Base-by-base conservation (phyloP, 2,113 vertebrate genomes). In the Psittacula cyanocephala region DNA sequence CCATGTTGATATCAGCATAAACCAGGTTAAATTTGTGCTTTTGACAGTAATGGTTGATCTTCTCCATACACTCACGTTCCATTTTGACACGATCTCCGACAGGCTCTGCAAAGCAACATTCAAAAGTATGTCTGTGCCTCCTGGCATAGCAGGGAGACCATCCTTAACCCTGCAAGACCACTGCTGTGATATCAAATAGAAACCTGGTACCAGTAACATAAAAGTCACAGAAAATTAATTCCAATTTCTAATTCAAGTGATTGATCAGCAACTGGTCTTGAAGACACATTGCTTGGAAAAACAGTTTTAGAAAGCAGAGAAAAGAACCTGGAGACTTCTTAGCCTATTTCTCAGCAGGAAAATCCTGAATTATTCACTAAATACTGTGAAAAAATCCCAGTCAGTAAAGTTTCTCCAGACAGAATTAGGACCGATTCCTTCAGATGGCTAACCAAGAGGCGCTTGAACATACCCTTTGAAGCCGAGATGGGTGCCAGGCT, bases 31-130 rank as follows among this genome's bases (percentile, higher is more conserved):
- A 0, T 3, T 20, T 23, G 1, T 39, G 8, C 46, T 2, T 89
- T 53, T 97, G 98, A 39, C 90, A 8, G 76, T 98, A 92, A 12
- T 0, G 60, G 93, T 98, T 97, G 91, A 98, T 52, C 83, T 43
- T 85, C 6, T 8, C 27, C 62, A 96, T 76, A 52, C 1, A 97
- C 5, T 50, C 77, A 10, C 27, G 29, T 29, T 71, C 53, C 53
- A 94, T 97, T 72, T 37, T 53, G 53, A 52, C 11, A 50, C 35
- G 46, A 6, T 62, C 88, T 87, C 49, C 62, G 29, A n/a, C 2
- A 72, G 44, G 29, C 29, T 64, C 91, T 96, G 94, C 43, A 91
- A 89, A 91, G n/a, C 18, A 91, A 72, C 17, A 46, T 27, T 57
- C 9, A 77, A 27, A 59, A 59, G 33, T 59, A 59, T 10, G 9